phyloP scores from a whole-genome alignment of 2,888 invertebrate genomes.

The Pimpla rufipes region DNA sequence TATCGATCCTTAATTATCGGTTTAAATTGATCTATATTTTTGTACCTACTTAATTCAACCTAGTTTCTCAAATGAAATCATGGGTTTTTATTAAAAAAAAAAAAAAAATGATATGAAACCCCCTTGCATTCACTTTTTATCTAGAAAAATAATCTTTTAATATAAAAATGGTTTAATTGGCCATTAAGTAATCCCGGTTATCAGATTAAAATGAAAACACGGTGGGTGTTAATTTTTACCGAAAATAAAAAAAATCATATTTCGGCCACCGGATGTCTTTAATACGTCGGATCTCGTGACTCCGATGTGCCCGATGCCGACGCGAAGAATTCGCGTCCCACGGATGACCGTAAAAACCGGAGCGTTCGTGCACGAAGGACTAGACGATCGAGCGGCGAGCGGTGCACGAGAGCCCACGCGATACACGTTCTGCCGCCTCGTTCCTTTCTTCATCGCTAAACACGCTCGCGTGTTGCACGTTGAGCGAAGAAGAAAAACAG shows the following conservation, averaged over 20 bases:
- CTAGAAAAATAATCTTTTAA: background rate
- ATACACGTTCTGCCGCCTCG: background rate
- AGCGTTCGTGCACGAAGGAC: conserved; percentile 49
- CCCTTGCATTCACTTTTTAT: too few relatives aligned
- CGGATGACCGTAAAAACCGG: conserved; percentile 44
- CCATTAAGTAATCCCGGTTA: background rate
- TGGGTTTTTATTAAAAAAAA: too few relatives aligned
- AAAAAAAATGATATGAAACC: too few relatives aligned
- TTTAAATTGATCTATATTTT: background rate
- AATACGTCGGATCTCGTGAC: conserved; percentile 24
- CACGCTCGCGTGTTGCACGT: conserved; percentile 61
- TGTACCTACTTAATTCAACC: too few relatives aligned
- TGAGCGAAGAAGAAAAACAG: conserved; percentile 8
- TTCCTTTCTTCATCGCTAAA: conserved; percentile 36
- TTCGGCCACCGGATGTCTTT: conserved; percentile 7
- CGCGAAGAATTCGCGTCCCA: conserved; percentile 34
- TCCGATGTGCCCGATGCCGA: conserved; percentile 1
- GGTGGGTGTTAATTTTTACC: background rate
- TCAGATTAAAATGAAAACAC: background rate
- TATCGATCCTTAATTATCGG: background rate
- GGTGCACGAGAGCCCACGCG: conserved; percentile 13
- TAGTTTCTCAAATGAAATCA: too few relatives aligned
- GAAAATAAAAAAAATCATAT: background rate
- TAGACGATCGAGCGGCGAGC: conserved; percentile 8
- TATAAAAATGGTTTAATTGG: background rate